phyloP scores from a whole-genome alignment of 2,797 vertebrate species.

The Tapera naevia region DNA sequence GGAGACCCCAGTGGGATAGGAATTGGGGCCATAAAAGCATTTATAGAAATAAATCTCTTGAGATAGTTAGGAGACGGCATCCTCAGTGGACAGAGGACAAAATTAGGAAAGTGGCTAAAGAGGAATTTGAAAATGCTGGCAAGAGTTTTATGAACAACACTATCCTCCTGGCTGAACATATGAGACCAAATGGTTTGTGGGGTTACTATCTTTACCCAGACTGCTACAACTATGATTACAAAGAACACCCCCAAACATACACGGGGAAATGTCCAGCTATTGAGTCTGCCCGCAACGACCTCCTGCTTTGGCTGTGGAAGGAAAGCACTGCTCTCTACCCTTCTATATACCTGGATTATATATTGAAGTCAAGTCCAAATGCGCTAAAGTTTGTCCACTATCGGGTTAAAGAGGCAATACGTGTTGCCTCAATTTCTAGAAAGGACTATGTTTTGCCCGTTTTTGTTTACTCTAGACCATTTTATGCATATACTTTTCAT shows the following conservation, averaged over 20 bases:
- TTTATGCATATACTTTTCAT: conserved; percentile 88
- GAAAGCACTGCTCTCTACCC: conserved; percentile 88
- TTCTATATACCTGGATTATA: conserved; percentile 87
- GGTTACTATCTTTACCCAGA: conserved; percentile 93
- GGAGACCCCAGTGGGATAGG: conserved; percentile 90
- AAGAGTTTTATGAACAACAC: conserved; percentile 87
- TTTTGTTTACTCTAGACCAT: conserved; percentile 90
- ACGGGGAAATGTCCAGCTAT: conserved; percentile 88
- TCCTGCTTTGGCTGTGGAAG: conserved; percentile 90
- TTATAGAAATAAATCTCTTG: conserved; percentile 86
- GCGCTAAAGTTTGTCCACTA: conserved; percentile 90
- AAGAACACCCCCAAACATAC: conserved; percentile 81
- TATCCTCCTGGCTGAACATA: conserved; percentile 80
- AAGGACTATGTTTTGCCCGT: conserved; percentile 83
- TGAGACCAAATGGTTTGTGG: conserved; percentile 85
- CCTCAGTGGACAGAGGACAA: conserved; percentile 85
- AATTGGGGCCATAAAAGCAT: conserved; percentile 89
- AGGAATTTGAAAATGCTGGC: conserved; percentile 86
- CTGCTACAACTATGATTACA: conserved; percentile 93
- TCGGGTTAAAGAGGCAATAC: conserved; percentile 88
- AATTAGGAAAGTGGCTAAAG: conserved; percentile 83
- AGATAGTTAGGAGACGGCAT: conserved; percentile 81
- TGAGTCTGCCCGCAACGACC: conserved; percentile 85
- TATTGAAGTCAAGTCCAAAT: conserved; percentile 85
- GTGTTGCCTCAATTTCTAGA: conserved; percentile 84